Conservation (phyloP, 2,797 vertebrate genomes). For the Siniperca obscura region DNA sequence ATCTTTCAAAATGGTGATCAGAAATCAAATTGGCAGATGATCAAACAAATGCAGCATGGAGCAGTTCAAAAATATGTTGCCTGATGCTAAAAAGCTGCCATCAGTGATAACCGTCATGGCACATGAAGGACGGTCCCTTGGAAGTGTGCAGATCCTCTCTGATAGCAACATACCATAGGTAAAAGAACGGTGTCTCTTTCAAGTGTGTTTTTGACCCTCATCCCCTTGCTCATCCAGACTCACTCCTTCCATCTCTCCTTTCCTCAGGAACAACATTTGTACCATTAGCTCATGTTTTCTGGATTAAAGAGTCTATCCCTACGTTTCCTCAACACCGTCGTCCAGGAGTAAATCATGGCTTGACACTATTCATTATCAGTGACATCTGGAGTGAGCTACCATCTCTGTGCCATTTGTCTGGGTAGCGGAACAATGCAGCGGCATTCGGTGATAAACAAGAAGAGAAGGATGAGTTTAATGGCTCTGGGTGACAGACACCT, state of each 20-base stretch:
- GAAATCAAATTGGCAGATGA: conserved; percentile 56
- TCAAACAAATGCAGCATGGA: conserved; percentile 68
- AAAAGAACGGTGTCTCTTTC: conserved; percentile 46
- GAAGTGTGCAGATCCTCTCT: conserved; percentile 57
- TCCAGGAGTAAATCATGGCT: conserved; percentile 42
- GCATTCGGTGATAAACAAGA: conserved; percentile 31
- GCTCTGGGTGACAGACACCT: conserved; percentile 35
- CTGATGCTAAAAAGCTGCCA: conserved; percentile 54
- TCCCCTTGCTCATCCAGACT: background rate
- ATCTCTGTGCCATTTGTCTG: conserved; percentile 26
- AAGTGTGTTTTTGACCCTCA: conserved; percentile 45
- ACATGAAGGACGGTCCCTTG: conserved; percentile 51
- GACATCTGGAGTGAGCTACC: conserved; percentile 50
- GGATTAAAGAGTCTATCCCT: conserved; percentile 34
- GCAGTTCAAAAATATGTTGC: conserved; percentile 61
- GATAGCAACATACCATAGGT: conserved; percentile 38
- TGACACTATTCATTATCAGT: conserved; percentile 53
- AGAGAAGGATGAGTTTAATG: conserved; percentile 55
- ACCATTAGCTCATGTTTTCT: conserved; percentile 30
- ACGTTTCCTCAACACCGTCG: conserved; percentile 5
- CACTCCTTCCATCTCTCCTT: background rate
- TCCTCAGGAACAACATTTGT: background rate
- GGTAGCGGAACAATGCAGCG: background rate
- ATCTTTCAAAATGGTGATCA: conserved; percentile 55
- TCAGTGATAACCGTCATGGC: conserved; percentile 61